Evolutionary conservation across 2,113 vertebrate genomes (phyloP).

Genomic region (Eublepharis macularius): DNA sequence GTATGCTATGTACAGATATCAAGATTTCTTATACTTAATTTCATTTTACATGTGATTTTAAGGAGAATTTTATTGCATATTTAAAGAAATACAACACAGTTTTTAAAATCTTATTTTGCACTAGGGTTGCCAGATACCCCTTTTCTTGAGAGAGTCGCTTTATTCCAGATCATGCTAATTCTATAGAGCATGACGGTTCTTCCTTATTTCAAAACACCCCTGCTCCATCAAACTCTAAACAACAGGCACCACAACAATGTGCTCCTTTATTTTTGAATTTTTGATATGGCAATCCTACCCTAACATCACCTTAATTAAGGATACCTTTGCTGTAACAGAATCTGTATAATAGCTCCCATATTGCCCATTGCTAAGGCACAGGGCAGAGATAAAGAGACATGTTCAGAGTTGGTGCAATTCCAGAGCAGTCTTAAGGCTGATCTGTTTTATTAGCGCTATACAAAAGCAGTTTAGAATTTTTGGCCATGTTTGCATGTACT

Average conservation of each 20-base stretch:
- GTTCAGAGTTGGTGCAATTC: neutral
- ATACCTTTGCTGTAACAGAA: neutral
- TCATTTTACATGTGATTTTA: conserved; percentile 75
- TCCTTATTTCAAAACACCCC: neutral
- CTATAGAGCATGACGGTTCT: neutral
- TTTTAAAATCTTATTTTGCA: conserved; percentile 52
- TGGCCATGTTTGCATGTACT: neutral
- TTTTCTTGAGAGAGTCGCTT: neutral
- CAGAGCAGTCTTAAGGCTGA: conserved; percentile 8
- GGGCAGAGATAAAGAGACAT: neutral
- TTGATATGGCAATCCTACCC: neutral
- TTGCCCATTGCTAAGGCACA: neutral
- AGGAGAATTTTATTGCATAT: conserved; percentile 72
- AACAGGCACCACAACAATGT: neutral
- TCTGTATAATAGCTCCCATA: neutral
- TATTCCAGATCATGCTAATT: neutral
- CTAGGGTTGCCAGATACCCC: neutral
- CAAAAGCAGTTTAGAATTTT: neutral
- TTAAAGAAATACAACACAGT: conserved; percentile 51
- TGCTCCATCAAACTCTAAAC: neutral
- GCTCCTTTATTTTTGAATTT: neutral
- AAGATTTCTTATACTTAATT: conserved; percentile 67
- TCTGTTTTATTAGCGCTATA: neutral
- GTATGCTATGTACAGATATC: conserved; percentile 65
- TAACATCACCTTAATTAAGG: neutral